Evolutionary conservation across 1,140 invertebrate species (phyloP), one percentile per base, ranked within the genome.

Genomic region (Notospermus geniculatus): DNA sequence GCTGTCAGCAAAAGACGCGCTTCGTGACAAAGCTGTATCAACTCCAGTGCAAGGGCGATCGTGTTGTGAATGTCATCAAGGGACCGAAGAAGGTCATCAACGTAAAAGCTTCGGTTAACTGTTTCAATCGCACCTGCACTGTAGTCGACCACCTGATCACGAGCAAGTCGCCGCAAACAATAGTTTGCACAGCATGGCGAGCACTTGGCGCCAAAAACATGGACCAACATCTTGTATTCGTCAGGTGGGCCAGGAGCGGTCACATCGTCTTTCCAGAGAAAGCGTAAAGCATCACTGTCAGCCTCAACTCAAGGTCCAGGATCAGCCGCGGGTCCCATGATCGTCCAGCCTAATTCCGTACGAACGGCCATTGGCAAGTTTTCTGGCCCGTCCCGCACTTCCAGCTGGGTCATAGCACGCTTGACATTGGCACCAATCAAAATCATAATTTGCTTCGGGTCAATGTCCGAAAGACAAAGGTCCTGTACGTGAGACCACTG

Each of bases 171-270:
- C 5, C 46, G n/a, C 4, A 50, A n/a, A 50, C 19, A 19, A 27
- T 50, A 50, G n/a, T 50, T 50, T 50, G 46, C 46, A 50, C 46
- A 50, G n/a, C 46, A 50, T 7, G 46, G 46, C 4, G 19, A 23
- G n/a, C 4, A 23, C n/a, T 50, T n/a, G n/a, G 46, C 46, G n/a
- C 46, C 46, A 50, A 50, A 50, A 7, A 50, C n/a, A 50, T 50
- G 46, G 4, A 50, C 46, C n/a, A 50, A 19, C 46, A 50, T 50
- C n/a, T 50, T 5, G n/a, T 50, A 50, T 23, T 23, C 4, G n/a
- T 50, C 46, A 19, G 46, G 46, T n/a, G 46, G 46, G 4, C 46
- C 25, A 7, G n/a, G 19, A 7, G 4, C n/a, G 5, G n/a, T 7
- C 25, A 50, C 9, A 50, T 50, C 46, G 4, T 50, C 46, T 27